phyloP scores from a whole-genome alignment of 2,888 invertebrate species.

The Ceraclea dissimilis region DNA sequence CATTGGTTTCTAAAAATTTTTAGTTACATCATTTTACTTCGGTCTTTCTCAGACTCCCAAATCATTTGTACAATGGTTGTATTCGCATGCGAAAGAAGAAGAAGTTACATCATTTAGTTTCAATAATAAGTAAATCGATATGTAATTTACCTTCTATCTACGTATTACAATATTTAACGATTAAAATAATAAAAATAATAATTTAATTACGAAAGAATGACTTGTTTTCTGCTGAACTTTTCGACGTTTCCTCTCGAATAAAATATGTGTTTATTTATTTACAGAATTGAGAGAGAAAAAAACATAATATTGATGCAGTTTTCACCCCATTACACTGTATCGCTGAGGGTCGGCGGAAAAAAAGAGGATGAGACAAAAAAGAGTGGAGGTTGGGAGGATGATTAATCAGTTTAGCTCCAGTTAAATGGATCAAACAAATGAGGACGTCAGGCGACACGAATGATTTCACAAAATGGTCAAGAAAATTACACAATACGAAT shows the following conservation, averaged over 20 bases:
- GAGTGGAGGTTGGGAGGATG: background rate
- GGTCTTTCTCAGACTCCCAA: too few relatives aligned
- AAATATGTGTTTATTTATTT: slow-evolving; percentile 21
- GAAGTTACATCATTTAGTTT: too few relatives aligned
- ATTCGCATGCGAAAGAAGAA: too few relatives aligned
- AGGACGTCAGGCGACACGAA: background rate
- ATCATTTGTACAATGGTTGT: too few relatives aligned
- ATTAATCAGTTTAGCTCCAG: background rate
- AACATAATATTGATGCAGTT: slow-evolving; percentile 19
- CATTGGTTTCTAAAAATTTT: too few relatives aligned
- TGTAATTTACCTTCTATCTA: too few relatives aligned
- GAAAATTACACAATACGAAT: background rate
- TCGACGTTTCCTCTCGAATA: background rate
- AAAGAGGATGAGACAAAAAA: background rate
- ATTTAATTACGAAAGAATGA: too few relatives aligned
- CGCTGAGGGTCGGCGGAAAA: slow-evolving; percentile 12
- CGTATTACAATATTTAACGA: too few relatives aligned
- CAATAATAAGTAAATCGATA: too few relatives aligned
- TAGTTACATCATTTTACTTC: too few relatives aligned
- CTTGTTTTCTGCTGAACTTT: too few relatives aligned
- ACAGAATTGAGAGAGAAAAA: slow-evolving; percentile 17
- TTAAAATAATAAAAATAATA: too few relatives aligned
- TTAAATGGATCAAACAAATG: background rate
- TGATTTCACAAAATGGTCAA: background rate
- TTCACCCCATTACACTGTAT: slow-evolving; percentile 24